These are phyloP conservation scores for Drosophila meridiana DNA, from an alignment of 2,888 invertebrate species.

Conservation along the genomic window DNA sequence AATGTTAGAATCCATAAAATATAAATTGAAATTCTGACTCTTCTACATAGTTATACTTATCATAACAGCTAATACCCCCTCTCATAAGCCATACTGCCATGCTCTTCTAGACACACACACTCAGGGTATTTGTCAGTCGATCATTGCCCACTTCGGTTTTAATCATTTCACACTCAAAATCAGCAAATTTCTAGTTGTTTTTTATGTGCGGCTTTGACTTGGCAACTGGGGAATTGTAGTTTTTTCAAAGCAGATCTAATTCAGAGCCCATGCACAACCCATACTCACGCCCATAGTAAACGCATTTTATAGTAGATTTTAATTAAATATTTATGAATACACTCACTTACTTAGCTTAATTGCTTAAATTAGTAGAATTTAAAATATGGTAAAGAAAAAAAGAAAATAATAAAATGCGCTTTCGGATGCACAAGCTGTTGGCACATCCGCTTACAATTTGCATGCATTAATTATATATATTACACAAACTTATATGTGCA, in stretches of 20 bases:
- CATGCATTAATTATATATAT: constrained; percentile 13
- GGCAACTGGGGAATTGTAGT: constrained; percentile 3
- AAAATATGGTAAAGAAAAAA: not conserved
- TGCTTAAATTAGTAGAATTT: constrained; percentile 11
- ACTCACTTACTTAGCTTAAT: constrained; percentile 18
- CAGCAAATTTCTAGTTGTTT: constrained; percentile 4
- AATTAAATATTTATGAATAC: constrained; percentile 17
- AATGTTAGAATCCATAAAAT: not conserved
- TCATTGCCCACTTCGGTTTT: not conserved
- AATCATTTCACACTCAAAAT: not conserved
- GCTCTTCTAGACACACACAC: not conserved
- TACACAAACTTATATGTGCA: not conserved
- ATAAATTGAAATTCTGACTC: not conserved
- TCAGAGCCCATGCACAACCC: not conserved
- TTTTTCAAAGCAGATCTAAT: constrained; percentile 1
- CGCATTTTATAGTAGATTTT: constrained; percentile 1
- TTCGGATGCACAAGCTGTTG: constrained; percentile 32
- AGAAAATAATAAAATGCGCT: constrained; percentile 12
- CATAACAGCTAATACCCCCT: not conserved
- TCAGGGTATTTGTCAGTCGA: not conserved
- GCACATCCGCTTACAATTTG: constrained; percentile 26
- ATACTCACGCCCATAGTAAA: not conserved
- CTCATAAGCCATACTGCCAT: not conserved
- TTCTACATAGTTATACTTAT: not conserved
- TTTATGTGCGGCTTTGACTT: constrained; percentile 5